phyloP scores from a whole-genome alignment of 2,113 vertebrate species.

The Istiophorus platypterus region DNA sequence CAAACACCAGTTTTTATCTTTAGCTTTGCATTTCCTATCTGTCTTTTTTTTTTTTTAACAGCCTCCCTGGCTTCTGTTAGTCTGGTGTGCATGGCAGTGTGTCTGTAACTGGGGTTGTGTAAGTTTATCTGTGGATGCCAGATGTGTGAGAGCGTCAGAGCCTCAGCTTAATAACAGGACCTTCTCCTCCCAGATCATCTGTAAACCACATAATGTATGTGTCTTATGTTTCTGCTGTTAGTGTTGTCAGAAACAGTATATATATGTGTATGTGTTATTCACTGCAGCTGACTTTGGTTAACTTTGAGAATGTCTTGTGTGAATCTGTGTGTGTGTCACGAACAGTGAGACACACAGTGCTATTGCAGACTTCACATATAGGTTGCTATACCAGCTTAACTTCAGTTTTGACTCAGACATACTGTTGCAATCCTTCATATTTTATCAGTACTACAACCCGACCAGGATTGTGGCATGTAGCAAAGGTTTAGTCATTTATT shows the following conservation, averaged over 20 bases:
- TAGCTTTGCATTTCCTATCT: neutral
- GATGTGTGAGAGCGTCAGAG: conserved; percentile 39
- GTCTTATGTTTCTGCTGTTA: conserved; percentile 41
- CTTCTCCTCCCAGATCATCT: conserved; percentile 23
- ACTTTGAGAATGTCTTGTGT: neutral
- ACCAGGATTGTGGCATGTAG: neutral
- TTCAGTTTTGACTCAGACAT: conserved; percentile 13
- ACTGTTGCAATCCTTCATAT: neutral
- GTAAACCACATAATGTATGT: conserved; percentile 31
- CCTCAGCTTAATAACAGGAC: conserved; percentile 24
- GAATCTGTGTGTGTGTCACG: neutral
- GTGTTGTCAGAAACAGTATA: conserved; percentile 12
- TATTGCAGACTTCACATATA: neutral
- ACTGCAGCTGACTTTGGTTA: conserved; percentile 18
- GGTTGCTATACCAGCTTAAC: neutral
- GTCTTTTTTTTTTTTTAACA: neutral
- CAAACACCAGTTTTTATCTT: conserved; percentile 6
- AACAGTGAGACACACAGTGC: neutral
- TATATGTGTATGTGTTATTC: conserved; percentile 7
- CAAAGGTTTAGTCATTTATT: neutral
- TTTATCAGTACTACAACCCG: conserved; percentile 1
- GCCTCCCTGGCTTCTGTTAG: neutral
- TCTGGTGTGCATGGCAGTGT: neutral
- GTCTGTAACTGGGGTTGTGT: conserved; percentile 16
- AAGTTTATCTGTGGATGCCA: conserved; percentile 47